Conservation (phyloP, 2,888 invertebrate genomes). For the Entomobrya multifasciata region DNA sequence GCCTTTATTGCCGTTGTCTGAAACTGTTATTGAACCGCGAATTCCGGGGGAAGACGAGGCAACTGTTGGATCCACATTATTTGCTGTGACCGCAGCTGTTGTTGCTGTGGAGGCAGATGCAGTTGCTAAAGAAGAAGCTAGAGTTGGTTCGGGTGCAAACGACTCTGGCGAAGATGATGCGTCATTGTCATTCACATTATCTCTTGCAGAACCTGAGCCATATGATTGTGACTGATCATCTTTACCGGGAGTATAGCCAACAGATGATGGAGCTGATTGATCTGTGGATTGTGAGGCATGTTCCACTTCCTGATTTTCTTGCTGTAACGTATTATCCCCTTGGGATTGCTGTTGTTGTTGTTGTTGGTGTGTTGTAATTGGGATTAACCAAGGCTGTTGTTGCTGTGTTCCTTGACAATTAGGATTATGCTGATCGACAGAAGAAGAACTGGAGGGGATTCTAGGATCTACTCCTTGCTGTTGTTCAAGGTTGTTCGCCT, state of each 20-base stretch:
- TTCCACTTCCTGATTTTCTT: neutral
- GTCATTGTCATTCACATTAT: constrained; percentile 2
- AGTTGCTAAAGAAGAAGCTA: constrained; percentile 9
- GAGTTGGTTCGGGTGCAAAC: constrained; percentile 7
- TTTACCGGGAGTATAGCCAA: neutral
- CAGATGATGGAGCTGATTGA: constrained; percentile 25
- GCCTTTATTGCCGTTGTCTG: constrained; percentile 66
- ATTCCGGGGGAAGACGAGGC: constrained; percentile 36
- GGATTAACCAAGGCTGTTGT: constrained; percentile 58
- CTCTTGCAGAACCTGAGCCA: neutral
- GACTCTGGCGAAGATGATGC: neutral
- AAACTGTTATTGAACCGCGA: constrained; percentile 27
- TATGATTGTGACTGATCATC: constrained; percentile 32
- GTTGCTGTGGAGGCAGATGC: constrained; percentile 6
- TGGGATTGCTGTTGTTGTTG: constrained; percentile 43
- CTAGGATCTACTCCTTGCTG: constrained; percentile 60
- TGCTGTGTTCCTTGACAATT: constrained; percentile 47
- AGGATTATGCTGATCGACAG: constrained; percentile 22
- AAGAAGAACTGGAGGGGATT: constrained; percentile 49
- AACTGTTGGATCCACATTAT: neutral
- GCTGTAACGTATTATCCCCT: neutral
- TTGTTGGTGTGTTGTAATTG: constrained; percentile 14
- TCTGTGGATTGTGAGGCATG: neutral
- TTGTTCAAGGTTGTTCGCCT: constrained; percentile 43
- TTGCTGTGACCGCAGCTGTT: neutral